Base-by-base conservation (phyloP, 1,140 invertebrate genomes). In the Leptonema lineaticorne region DNA sequence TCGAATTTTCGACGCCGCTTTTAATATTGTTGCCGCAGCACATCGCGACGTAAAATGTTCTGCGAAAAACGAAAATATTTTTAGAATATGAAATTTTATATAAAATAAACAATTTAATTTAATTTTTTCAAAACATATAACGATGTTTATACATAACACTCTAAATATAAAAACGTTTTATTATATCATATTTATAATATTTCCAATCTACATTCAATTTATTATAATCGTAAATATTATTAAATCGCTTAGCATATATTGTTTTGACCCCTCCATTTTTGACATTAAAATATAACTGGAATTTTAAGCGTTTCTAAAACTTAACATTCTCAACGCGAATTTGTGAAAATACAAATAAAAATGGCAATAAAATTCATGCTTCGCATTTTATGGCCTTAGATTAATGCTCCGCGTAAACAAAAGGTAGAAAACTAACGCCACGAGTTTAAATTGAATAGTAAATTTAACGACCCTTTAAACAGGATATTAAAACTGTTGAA, bases 401-500 rank as follows among this genome's bases (percentile, higher is more conserved):
- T 48, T 48, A 53, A 24, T 26, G 24, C 27, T 53, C n/a, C 50
- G 50, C 27, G 50, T 53, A 53, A 53, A 53, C 27, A 53, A 53
- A 26, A 24, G 50, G 22, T 5, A 53, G 24, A 26, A 18, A 53
- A 26, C 50, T 14, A 53, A 26, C 22, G 24, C 20, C 50, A 18
- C 20, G 22, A 53, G 50, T 53, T 53, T 53, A 26, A 53, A 53
- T 53, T 53, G 50, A 53, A 53, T 53, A 53, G 27, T 53, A 53
- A 53, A 53, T 53, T 53, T 53, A 53, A 53, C 27, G 50, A 53
- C 50, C 50, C 50, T 53, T 26, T 53, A 53, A 53, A 53, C 50
- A 53, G 22, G 27, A 53, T 24, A 7, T 53, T 53, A 53, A 53
- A 53, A 53, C 50, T 26, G 9, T 22, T 22, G 8, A 50, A 22